Conservation (phyloP, 2,797 vertebrate species). For the Pipistrellus pygmaeus region DNA sequence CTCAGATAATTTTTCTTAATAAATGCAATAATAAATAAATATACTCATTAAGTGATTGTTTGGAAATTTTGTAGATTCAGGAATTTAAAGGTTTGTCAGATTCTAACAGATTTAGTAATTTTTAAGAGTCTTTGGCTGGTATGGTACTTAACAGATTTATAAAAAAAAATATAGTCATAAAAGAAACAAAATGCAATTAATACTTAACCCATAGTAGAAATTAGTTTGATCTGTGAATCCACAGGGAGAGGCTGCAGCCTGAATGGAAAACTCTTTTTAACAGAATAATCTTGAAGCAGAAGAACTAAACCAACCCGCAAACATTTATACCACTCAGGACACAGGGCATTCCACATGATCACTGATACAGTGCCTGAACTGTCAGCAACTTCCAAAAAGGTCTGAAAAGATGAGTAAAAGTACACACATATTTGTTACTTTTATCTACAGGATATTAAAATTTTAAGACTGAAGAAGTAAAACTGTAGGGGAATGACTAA, state of each 20-base stretch:
- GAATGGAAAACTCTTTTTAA: constrained; percentile 92
- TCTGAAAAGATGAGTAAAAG: constrained; percentile 85
- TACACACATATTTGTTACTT: neutral
- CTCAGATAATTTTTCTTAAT: constrained; percentile 57
- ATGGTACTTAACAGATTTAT: constrained; percentile 13
- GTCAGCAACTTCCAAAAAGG: constrained; percentile 96
- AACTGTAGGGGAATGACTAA: neutral
- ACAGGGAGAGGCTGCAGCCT: constrained; percentile 91
- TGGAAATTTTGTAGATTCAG: constrained; percentile 24
- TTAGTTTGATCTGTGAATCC: constrained; percentile 90
- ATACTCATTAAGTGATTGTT: constrained; percentile 24
- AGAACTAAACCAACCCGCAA: constrained; percentile 92
- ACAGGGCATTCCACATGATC: constrained; percentile 96
- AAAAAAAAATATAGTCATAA: constrained; percentile 50
- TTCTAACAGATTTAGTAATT: constrained; percentile 13
- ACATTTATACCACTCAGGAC: constrained; percentile 94
- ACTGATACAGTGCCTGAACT: constrained; percentile 93
- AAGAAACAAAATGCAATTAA: constrained; percentile 69
- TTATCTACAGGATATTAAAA: neutral
- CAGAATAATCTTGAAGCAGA: constrained; percentile 92
- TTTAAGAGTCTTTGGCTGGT: constrained; percentile 12
- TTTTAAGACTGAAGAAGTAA: constrained; percentile 41
- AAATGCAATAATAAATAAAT: neutral
- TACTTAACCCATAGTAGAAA: constrained; percentile 92
- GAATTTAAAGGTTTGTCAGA: neutral